Evolutionary conservation across 1,140 invertebrate genomes (phyloP).

Genomic region (Aphelinus certus): DNA sequence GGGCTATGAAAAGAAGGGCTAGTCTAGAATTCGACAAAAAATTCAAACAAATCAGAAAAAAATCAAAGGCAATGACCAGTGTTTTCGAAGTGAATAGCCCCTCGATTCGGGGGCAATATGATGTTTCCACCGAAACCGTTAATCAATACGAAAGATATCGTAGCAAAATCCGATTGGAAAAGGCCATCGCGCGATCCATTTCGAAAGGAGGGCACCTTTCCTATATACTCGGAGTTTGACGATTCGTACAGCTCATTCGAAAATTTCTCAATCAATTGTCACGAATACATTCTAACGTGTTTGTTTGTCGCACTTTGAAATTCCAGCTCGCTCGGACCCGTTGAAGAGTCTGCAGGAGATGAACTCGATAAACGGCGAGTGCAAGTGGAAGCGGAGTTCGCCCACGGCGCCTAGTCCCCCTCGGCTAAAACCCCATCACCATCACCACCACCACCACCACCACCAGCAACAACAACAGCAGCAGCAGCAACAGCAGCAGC

Average conservation of each 20-base stretch:
- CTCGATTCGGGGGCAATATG: too few species aligned
- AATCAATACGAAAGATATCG: too few species aligned
- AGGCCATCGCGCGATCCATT: too few species aligned
- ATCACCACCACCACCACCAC: constrained; percentile 48
- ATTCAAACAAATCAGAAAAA: too few species aligned
- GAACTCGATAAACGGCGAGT: constrained; percentile 66
- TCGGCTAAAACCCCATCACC: constrained; percentile 49
- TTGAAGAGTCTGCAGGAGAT: constrained; percentile 71
- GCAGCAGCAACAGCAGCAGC: constrained; percentile 50
- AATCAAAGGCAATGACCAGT: too few species aligned
- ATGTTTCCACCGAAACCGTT: too few species aligned
- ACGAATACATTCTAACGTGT: constrained; percentile 34
- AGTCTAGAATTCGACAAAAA: too few species aligned
- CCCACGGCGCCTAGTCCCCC: constrained; percentile 51
- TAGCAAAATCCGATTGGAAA: too few species aligned
- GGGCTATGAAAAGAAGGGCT: too few species aligned
- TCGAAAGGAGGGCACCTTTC: not conserved
- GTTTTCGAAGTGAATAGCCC: too few species aligned
- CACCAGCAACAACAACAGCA: constrained; percentile 45
- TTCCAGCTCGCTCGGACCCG: constrained; percentile 61
- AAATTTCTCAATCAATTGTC: constrained; percentile 10
- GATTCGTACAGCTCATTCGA: constrained; percentile 36
- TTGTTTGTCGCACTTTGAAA: not conserved
- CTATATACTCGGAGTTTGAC: constrained; percentile 1
- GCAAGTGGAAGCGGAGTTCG: constrained; percentile 66